phyloP scores from a whole-genome alignment of 2,888 invertebrate genomes.

The Epirrita christyi region DNA sequence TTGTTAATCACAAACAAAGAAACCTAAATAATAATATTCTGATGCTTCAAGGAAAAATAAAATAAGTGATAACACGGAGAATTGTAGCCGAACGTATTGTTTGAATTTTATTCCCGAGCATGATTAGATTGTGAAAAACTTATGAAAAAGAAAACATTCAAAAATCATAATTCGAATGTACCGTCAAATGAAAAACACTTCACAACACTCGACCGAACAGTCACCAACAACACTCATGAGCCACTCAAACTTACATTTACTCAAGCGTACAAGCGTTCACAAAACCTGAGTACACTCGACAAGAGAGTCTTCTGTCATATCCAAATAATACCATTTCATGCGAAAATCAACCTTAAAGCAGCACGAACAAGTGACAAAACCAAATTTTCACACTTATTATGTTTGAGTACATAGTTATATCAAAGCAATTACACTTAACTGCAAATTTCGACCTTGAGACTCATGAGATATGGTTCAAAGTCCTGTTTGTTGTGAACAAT shows the following conservation, averaged over 20 bases:
- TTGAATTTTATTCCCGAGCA: no score
- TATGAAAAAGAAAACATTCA: neutral
- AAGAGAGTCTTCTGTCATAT: slow-evolving; percentile 24
- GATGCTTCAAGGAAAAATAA: no score
- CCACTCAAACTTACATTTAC: slow-evolving; percentile 38
- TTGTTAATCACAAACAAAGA: no score
- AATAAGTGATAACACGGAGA: no score
- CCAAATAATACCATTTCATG: slow-evolving; percentile 14
- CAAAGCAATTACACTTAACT: neutral
- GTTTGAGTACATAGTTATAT: neutral
- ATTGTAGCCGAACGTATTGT: no score
- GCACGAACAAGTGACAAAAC: neutral
- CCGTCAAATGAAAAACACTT: slow-evolving; percentile 16
- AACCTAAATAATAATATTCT: no score
- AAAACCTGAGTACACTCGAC: slow-evolving; percentile 30
- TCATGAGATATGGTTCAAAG: slow-evolving; percentile 4
- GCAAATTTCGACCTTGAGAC: slow-evolving; percentile 11
- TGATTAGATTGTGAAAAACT: neutral
- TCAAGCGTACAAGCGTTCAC: slow-evolving; percentile 29
- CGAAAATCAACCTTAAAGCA: slow-evolving; percentile 24
- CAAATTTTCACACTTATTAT: neutral
- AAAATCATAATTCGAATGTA: slow-evolving; percentile 5
- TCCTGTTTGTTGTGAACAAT: neutral
- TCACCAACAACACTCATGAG: slow-evolving; percentile 25
- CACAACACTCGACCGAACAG: slow-evolving; percentile 17